A percentile compares a stretch with the other conserved stretches of the same genome.
Evolutionary conservation across 2,113 vertebrate genomes (phyloP).

Genomic region (Marmota monax): DNA sequence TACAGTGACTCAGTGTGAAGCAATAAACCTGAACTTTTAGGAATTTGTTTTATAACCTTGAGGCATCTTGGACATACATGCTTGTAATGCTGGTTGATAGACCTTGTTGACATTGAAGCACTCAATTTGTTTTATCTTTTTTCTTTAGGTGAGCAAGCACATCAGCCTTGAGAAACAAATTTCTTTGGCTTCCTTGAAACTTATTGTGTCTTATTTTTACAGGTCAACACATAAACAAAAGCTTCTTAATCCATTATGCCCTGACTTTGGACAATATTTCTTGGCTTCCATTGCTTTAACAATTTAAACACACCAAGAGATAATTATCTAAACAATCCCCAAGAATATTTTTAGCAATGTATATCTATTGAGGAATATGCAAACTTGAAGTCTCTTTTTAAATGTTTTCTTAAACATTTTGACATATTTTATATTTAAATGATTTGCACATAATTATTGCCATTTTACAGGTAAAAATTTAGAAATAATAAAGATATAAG

Average conservation of each 20-base stretch:
- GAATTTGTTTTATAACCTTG: slow-evolving; percentile 79
- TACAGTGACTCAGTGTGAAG: slow-evolving; percentile 66
- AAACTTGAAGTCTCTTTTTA: not conserved
- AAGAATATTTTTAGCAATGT: not conserved
- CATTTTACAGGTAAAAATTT: not conserved
- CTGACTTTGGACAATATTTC: not conserved
- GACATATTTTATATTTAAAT: not conserved
- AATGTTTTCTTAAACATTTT: not conserved
- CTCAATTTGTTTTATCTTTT: slow-evolving; percentile 73
- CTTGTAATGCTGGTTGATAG: slow-evolving; percentile 65
- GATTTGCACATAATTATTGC: not conserved
- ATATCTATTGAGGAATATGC: not conserved
- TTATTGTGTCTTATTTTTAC: not conserved
- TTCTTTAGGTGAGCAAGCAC: slow-evolving; percentile 17
- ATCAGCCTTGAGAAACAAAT: slow-evolving; percentile 11
- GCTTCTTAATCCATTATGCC: not conserved
- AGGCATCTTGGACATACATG: slow-evolving; percentile 64
- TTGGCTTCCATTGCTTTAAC: not conserved
- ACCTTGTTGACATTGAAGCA: slow-evolving; percentile 69
- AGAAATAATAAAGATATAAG: not conserved
- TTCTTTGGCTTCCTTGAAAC: slow-evolving; percentile 28
- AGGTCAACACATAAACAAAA: not conserved
- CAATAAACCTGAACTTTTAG: slow-evolving; percentile 76
- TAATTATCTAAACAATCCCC: not conserved
- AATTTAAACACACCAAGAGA: not conserved